A percentile compares a stretch with the other conserved stretches of the same genome.
These are phyloP conservation scores for Zaprionus ghesquierei DNA, from an alignment of 1,140 invertebrate genomes.

Conservation along the genomic window DNA sequence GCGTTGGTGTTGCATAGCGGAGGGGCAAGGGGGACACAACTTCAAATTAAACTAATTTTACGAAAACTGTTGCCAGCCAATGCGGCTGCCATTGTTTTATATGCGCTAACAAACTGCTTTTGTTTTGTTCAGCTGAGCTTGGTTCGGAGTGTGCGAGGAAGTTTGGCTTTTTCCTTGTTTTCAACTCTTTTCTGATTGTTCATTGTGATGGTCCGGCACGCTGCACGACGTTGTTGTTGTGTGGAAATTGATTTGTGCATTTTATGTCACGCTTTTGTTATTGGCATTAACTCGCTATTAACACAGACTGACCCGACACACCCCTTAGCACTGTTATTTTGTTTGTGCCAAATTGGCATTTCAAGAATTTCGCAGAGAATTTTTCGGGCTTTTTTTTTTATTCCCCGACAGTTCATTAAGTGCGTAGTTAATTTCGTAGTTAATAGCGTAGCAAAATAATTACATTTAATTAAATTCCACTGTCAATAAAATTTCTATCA, in stretches of 20 bases:
- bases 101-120: conserved; percentile 52
- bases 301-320: conserved; percentile 2
- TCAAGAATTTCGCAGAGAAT: conserved; percentile 26
- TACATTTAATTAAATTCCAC: conserved; percentile 40
- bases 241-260: conserved; percentile 67
- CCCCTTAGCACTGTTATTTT: conserved; percentile 29
- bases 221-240: background rate
- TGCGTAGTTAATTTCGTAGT: background rate
- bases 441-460: background rate
- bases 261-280: conserved; percentile 53
- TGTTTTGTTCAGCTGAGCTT: conserved; percentile 17
- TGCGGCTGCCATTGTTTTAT: conserved; percentile 47
- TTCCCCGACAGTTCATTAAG: conserved; percentile 36
- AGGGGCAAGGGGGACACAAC: too few species aligned
- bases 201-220: conserved; percentile 32
- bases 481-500: background rate
- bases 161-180: conserved; percentile 25
- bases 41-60: conserved; percentile 72
- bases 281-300: conserved; percentile 53
- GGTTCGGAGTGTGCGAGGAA: background rate
- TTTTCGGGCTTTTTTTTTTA: conserved; percentile 4
- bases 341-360: conserved; percentile 26
- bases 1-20: too few species aligned
- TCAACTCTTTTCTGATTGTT: conserved; percentile 32
- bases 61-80: conserved; percentile 51